Percentiles rank a stretch among this genome's conserved stretches.
phyloP scores from a whole-genome alignment of 2,113 vertebrate species.

The Raja brachyura region DNA sequence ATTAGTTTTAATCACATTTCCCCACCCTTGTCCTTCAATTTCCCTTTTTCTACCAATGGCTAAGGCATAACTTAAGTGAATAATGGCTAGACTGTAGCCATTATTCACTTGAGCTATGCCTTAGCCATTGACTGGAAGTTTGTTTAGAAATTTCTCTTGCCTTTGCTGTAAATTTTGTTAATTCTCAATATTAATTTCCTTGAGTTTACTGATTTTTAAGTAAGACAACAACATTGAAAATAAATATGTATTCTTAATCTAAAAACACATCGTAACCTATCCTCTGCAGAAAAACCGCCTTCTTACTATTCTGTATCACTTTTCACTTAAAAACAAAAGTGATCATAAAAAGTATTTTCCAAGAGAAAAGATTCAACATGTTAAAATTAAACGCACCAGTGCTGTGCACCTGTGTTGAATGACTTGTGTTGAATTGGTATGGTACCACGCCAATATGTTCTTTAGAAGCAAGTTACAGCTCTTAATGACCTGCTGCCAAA shows the following conservation, averaged over 20 bases:
- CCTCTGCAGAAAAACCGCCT: no score
- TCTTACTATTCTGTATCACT: neutral
- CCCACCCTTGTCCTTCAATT: neutral
- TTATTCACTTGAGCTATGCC: neutral
- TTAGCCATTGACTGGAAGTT: neutral
- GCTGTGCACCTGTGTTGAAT: neutral
- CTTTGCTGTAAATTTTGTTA: neutral
- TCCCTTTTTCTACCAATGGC: neutral
- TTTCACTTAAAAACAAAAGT: neutral
- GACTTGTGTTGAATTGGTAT: neutral
- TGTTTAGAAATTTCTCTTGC: neutral
- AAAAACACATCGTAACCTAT: neutral
- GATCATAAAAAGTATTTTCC: neutral
- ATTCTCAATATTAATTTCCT: neutral
- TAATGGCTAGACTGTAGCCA: no score
- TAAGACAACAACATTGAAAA: neutral
- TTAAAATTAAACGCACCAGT: neutral
- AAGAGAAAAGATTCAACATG: neutral
- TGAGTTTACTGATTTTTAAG: neutral
- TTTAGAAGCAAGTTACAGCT: neutral
- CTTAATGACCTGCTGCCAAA: neutral
- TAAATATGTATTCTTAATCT: no score
- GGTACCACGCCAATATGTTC: neutral
- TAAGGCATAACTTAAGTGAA: no score
- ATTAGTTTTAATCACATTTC: neutral